These are phyloP conservation scores for Eumerus sabulonum DNA, from an alignment of 2,888 invertebrate genomes.

Conservation along the genomic window DNA sequence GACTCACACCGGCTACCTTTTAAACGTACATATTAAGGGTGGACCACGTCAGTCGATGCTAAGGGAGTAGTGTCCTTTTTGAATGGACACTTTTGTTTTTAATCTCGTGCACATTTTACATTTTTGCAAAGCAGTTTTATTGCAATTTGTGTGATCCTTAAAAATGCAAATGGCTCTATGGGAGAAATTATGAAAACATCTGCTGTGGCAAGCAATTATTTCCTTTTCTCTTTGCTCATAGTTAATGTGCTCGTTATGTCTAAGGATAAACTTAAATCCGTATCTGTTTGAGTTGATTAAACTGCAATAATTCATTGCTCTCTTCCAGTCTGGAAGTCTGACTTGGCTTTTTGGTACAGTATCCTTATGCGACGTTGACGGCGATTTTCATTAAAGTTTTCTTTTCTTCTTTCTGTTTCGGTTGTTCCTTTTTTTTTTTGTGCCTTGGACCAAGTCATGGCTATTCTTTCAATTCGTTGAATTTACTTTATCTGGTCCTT, in stretches of 20 bases:
- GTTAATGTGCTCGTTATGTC: constrained; percentile 39
- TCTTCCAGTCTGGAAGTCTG: constrained; percentile 8
- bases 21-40: constrained; percentile 12
- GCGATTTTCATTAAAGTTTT: constrained; percentile 27
- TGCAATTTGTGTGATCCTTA: constrained; percentile 32
- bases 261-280: constrained; percentile 41
- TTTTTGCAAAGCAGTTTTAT: constrained; percentile 20
- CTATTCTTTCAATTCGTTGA: constrained; percentile 9
- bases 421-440: too few species aligned
- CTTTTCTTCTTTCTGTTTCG: background rate
- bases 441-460: background rate
- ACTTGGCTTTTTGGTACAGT: constrained; percentile 9
- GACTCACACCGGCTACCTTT: constrained; percentile 4
- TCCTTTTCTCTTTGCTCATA: background rate
- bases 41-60: background rate
- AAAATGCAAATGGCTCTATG: constrained; percentile 34
- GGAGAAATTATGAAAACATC: constrained; percentile 43
- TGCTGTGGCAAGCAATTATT: constrained; percentile 39
- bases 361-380: constrained; percentile 5
- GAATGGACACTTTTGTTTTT: constrained; percentile 29
- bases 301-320: constrained; percentile 44
- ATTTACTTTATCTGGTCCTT: background rate
- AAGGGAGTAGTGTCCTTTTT: constrained; percentile 17
- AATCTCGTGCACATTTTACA: constrained; percentile 6
- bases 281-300: constrained; percentile 47